Base-by-base conservation (phyloP, 2,888 invertebrate species). In the Cryptus armator region DNA sequence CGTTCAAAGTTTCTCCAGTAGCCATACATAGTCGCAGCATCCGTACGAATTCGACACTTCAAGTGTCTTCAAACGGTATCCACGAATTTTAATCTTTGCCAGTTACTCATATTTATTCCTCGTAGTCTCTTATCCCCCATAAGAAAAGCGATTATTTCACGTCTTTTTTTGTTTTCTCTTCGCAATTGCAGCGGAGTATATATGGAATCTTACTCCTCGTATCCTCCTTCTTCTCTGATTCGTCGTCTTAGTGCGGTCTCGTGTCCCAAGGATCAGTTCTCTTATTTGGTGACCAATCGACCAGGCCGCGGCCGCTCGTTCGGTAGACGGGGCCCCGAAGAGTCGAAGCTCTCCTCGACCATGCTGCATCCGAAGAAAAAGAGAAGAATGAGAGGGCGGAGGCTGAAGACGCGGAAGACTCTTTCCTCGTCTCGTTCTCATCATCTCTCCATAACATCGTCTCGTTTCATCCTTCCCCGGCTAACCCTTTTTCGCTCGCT, bases 271-370 rank as follows among this genome's bases (percentile, higher is more conserved):
- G 89, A 88, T 90, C 89, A 90, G 84, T 88, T 90, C 90, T 92
- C 91, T 92, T 92, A 92, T 92, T 92, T 92, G 92, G 92, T 89
- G 90, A 90, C 87, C 88, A 88, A 87, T 87, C 87, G 87, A 86
- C 88, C 84, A 86, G 87, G 62, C n/a, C 14, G 56, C 56, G 16
- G 19, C 56, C 62, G 62, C 82, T 68, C 51, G 32, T 59, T 56
- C 76, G 64, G 16, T 77, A 53, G 70, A 19, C n/a, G 53, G 66
- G 14, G 67, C 56, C 43, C 43, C 32, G 56, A 68, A 44, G 19
- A 19, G 19, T 48, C 62, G 64, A 16, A 46, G 66, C 78, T 74
- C 66, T 62, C 32, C 12, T 71, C 12, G 82, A 37, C 62, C 44
- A 24, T 46, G 83, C 46, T 48, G 75, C 66, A 81, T 78, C 78